Base-by-base conservation (phyloP, 35 echinoderm and acorn worm genomes). In the Acanthaster planci region DNA sequence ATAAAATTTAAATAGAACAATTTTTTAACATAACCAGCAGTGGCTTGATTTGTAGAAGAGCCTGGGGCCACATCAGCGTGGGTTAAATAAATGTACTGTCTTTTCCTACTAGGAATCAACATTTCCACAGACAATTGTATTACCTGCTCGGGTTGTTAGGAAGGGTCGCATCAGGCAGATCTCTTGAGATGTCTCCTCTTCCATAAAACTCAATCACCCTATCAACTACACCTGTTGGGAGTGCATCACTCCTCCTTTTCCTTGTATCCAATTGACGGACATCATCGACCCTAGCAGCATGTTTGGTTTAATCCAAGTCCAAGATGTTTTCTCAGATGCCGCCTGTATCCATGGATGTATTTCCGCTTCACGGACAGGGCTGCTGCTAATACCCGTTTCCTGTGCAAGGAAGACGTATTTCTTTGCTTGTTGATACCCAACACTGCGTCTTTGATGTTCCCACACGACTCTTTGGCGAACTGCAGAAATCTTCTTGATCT, bases 111-210 rank as follows among this genome's bases (percentile, higher is more conserved):
- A n/a, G n/a, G n/a, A n/a, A n/a, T n/a, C n/a, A n/a, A n/a, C n/a
- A n/a, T n/a, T n/a, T n/a, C n/a, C n/a, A n/a, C n/a, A n/a, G n/a
- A n/a, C n/a, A n/a, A n/a, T n/a, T n/a, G n/a, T n/a, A n/a, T n/a
- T n/a, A n/a, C n/a, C n/a, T n/a, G n/a, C n/a, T n/a, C n/a, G n/a
- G n/a, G n/a, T n/a, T n/a, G n/a, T n/a, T n/a, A n/a, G n/a, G n/a
- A n/a, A n/a, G n/a, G n/a, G n/a, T n/a, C n/a, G 85, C 76, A 80
- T 87, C 76, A 40, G 85, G 85, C 18, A 87, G 76, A 35, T 39
- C 19, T 55, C 85, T 37, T 40, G 85, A 79, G 9, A 87, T 78
- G 53, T 87, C 85, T 27, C 77, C 85, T 22, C 76, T 2, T 56
- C 55, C n/a, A 76, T 56, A 79, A 52, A 87, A 87, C 3, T 52